A percentile compares a stretch with the other conserved stretches of the same genome.
phyloP scores from a whole-genome alignment of 2,113 vertebrate genomes.

The Corythaixoides concolor region DNA sequence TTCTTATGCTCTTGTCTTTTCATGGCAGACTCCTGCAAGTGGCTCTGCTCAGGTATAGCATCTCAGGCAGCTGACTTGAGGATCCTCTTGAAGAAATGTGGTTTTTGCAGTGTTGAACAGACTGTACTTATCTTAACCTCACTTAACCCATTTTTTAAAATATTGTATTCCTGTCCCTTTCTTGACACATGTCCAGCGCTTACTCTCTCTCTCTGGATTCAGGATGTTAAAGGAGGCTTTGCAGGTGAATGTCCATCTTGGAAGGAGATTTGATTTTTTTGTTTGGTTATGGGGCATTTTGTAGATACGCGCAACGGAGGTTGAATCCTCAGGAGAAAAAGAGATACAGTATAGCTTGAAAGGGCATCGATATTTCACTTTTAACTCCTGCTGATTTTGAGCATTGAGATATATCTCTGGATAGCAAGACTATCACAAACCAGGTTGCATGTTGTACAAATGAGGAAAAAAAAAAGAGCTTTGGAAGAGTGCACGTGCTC shows the following conservation, averaged over 20 bases:
- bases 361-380: background rate
- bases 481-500: background rate
- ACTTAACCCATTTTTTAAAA: background rate
- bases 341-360: background rate
- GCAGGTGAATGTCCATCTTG: background rate
- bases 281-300: background rate
- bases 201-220: background rate
- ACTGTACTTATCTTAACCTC: background rate
- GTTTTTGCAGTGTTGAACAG: background rate
- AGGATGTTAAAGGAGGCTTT: background rate
- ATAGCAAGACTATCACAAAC: background rate
- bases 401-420: background rate
- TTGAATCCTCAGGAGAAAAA: background rate
- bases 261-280: background rate
- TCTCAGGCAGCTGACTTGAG: background rate
- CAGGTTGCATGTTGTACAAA: background rate
- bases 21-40: background rate
- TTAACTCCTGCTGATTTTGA: background rate
- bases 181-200: background rate
- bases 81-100: background rate
- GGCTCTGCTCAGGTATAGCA: background rate
- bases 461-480: rapidly evolving
- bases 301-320: background rate
- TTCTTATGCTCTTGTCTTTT: background rate
- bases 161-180: background rate